phyloP scores from a whole-genome alignment of 2,113 vertebrate species.

The Bos indicus region DNA sequence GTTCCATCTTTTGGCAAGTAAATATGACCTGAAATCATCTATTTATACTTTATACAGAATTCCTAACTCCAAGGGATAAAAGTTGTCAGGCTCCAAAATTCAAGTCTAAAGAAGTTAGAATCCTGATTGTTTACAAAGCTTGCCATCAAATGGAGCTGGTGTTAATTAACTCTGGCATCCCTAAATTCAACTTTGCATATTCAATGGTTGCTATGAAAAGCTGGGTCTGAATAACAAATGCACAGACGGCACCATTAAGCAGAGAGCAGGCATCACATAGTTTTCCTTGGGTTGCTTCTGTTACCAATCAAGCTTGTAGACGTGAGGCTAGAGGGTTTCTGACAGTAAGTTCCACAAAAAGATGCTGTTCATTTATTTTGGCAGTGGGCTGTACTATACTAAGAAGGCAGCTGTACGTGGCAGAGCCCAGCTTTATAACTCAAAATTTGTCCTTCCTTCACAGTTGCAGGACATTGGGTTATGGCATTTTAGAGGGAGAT shows the following conservation, averaged over 20 bases:
- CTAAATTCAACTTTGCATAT: constrained; percentile 47
- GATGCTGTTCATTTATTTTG: constrained; percentile 66
- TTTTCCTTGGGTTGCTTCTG: constrained; percentile 59
- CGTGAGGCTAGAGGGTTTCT: constrained; percentile 53
- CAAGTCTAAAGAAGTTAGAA: constrained; percentile 48
- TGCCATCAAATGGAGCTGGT: constrained; percentile 35
- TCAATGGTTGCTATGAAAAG: constrained; percentile 30
- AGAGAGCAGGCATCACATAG: background rate
- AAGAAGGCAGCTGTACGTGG: constrained; percentile 44
- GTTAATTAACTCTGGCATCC: constrained; percentile 52
- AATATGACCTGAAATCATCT: constrained; percentile 22
- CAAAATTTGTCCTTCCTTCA: constrained; percentile 20
- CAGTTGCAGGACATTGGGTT: background rate
- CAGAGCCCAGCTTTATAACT: constrained; percentile 13
- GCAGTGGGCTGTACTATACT: constrained; percentile 31
- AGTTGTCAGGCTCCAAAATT: constrained; percentile 28
- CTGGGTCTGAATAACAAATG: constrained; percentile 39
- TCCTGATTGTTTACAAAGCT: constrained; percentile 47
- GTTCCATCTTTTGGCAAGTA: constrained; percentile 46
- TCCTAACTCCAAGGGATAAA: constrained; percentile 27
- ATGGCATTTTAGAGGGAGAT: constrained; percentile 22
- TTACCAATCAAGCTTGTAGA: constrained; percentile 64
- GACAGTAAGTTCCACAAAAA: constrained; percentile 61
- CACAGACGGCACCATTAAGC: constrained; percentile 13
- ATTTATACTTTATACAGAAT: constrained; percentile 49